phyloP scores from a whole-genome alignment of 2,888 invertebrate species.

The Pseudanteris insignis region DNA sequence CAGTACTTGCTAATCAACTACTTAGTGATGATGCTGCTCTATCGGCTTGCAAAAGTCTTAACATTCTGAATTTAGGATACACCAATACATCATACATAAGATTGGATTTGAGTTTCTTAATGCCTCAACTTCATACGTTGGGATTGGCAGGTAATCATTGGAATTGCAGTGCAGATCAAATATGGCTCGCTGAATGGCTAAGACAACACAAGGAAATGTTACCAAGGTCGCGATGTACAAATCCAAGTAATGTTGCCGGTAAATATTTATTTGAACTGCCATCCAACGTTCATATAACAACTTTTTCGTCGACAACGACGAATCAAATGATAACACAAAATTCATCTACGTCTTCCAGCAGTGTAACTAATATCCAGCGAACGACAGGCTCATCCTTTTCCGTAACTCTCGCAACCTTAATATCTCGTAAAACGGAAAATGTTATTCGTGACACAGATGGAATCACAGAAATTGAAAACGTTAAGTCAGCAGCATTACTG shows the following conservation, averaged over 20 bases:
- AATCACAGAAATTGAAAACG: constrained; percentile 27
- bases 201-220: constrained; percentile 66
- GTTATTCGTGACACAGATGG: constrained; percentile 25
- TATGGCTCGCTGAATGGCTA: constrained; percentile 78
- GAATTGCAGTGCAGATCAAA: constrained; percentile 73
- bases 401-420: constrained; percentile 25
- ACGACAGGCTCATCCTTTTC: constrained; percentile 13
- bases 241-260: constrained; percentile 49
- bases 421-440: constrained; percentile 33
- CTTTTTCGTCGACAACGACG: constrained; percentile 13
- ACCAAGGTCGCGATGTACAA: constrained; percentile 52
- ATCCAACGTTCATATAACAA: constrained; percentile 33
- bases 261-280: constrained; percentile 54
- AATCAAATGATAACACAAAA: constrained; percentile 13
- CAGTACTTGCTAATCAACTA: constrained; percentile 75
- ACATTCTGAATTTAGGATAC: constrained; percentile 75
- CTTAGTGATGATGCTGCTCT: constrained; percentile 78
- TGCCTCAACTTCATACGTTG: constrained; percentile 75
- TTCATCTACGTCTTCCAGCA: constrained; percentile 33
- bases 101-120: constrained; percentile 74
- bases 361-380: constrained; percentile 2
- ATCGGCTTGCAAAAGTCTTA: constrained; percentile 76
- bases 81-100: constrained; percentile 74
- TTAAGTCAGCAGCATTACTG: constrained; percentile 8
- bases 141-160: constrained; percentile 77